phyloP scores from a whole-genome alignment of 2,797 vertebrate species.

The Caiman crocodilus region DNA sequence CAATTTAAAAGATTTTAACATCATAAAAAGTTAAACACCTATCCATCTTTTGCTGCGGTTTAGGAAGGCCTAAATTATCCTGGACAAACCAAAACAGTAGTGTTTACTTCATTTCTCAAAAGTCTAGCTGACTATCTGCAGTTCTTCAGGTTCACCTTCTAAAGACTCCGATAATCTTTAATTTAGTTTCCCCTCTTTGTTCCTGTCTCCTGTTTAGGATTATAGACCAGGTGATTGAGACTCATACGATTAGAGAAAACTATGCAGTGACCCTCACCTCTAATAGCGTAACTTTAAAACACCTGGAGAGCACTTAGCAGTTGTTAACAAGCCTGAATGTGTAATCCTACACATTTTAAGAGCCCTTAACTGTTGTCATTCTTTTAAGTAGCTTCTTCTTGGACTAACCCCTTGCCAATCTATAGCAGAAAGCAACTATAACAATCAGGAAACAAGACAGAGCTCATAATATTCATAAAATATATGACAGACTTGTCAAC shows the following conservation, averaged over 20 bases:
- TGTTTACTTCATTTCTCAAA: background rate
- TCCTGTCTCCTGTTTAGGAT: background rate
- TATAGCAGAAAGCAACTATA: slow-evolving; percentile 4
- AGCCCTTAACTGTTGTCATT: background rate
- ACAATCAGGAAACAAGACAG: slow-evolving; percentile 23
- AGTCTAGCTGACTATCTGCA: background rate
- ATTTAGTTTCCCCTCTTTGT: background rate
- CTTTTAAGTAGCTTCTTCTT: slow-evolving; percentile 2
- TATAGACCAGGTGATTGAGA: background rate
- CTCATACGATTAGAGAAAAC: background rate
- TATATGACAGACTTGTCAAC: too few species aligned
- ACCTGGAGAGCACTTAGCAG: background rate
- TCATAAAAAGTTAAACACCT: background rate
- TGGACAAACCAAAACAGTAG: background rate
- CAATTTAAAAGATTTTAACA: background rate
- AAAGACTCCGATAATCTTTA: background rate
- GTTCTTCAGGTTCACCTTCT: background rate
- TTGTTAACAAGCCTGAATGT: background rate
- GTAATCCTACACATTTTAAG: too few species aligned
- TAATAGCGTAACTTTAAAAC: background rate
- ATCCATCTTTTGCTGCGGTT: too few species aligned
- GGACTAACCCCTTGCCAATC: slow-evolving; percentile 16
- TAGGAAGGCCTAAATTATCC: background rate
- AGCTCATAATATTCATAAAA: background rate
- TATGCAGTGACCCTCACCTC: background rate